Percentiles rank a stretch among this genome's conserved stretches.
Conservation (phyloP, 2,888 invertebrate species). For the Busseola fusca region DNA sequence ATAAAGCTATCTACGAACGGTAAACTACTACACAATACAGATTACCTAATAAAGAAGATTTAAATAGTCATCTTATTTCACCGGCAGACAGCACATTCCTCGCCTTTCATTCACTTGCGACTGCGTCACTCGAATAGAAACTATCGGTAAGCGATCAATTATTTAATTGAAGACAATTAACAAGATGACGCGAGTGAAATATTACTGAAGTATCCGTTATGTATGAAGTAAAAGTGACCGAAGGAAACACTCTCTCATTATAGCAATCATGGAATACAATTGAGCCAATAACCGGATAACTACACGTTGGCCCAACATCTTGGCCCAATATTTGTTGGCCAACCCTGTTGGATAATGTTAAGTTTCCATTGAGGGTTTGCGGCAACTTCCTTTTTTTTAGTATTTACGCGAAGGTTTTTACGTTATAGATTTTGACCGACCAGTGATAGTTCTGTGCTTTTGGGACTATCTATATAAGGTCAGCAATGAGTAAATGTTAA, state of each 20-base stretch:
- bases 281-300: conserved; percentile 25
- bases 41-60: background rate
- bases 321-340: conserved; percentile 1
- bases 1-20: background rate
- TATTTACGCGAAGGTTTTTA: too few relatives aligned
- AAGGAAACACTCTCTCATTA: conserved; percentile 44
- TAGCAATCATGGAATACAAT: conserved; percentile 35
- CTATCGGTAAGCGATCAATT: conserved; percentile 27
- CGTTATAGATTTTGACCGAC: background rate
- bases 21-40: background rate
- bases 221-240: conserved; percentile 55
- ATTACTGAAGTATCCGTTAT: conserved; percentile 40
- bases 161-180: conserved; percentile 58
- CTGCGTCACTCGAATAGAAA: conserved; percentile 36
- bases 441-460: background rate
- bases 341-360: background rate
- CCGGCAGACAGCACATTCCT: background rate
- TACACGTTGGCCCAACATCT: conserved; percentile 6
- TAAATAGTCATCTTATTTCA: background rate
- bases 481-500: background rate
- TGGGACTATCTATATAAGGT: background rate
- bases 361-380: background rate
- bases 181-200: conserved; percentile 39
- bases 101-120: conserved; percentile 2
- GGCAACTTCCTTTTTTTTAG: background rate